These are phyloP conservation scores for Spialia ferax DNA, from an alignment of 2,888 invertebrate genomes.

Conservation along the genomic window DNA sequence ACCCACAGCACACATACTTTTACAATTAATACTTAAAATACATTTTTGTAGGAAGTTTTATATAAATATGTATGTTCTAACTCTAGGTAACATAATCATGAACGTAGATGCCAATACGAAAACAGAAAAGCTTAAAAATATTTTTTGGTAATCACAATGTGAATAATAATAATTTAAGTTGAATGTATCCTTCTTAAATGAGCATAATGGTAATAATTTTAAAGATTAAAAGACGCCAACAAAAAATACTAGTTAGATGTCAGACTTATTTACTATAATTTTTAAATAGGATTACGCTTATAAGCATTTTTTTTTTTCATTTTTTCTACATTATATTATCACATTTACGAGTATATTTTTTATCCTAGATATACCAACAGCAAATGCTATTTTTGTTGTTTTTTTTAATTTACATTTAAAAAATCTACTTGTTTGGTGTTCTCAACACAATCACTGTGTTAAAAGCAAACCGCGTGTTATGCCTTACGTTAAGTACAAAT, in stretches of 20 bases:
- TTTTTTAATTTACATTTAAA: slow-evolving; percentile 57
- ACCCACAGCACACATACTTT: background rate
- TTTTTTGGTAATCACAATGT: background rate
- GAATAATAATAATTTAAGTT: background rate
- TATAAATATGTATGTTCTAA: no score
- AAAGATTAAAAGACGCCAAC: background rate
- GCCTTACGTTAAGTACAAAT: slow-evolving; percentile 57
- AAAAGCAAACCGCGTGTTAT: slow-evolving; percentile 56
- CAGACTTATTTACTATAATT: slow-evolving; percentile 63
- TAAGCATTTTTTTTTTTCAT: slow-evolving; percentile 71
- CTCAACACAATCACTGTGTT: slow-evolving; percentile 50
- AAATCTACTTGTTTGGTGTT: slow-evolving; percentile 60
- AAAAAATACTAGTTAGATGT: slow-evolving; percentile 45
- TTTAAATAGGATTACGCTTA: slow-evolving; percentile 69
- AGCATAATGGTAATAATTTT: background rate
- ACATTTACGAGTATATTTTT: slow-evolving; percentile 80
- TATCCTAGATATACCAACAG: slow-evolving; percentile 67
- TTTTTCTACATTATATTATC: slow-evolving; percentile 77
- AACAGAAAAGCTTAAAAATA: background rate
- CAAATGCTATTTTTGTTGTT: slow-evolving; percentile 65
- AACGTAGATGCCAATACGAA: background rate
- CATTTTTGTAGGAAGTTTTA: no score
- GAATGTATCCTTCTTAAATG: background rate
- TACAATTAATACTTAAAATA: no score
- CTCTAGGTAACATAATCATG: no score